Conservation (phyloP, 1,140 invertebrate genomes). For the Steinernema feltiae region DNA sequence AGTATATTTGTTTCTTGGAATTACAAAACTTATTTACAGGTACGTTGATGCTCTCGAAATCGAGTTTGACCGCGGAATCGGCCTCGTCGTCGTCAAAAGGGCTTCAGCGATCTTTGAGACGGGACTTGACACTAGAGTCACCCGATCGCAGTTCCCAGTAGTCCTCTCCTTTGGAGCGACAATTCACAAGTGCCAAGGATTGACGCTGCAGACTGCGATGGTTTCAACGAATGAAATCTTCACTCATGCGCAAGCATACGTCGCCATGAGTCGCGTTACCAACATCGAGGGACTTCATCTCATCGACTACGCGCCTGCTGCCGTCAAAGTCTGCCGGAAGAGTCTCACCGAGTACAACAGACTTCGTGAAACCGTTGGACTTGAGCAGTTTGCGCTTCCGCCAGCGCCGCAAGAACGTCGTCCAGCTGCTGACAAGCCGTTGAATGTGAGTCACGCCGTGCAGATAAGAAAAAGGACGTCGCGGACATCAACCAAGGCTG, state of each 20-base stretch:
- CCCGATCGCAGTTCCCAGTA: conserved; percentile 58
- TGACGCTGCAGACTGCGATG: conserved; percentile 54
- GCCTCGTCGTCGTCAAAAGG: not conserved
- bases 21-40: not conserved
- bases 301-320: conserved; percentile 50
- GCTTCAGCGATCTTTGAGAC: not conserved
- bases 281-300: conserved; percentile 51
- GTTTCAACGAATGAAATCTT: conserved; percentile 53
- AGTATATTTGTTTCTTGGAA: too few species aligned
- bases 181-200: conserved; percentile 59
- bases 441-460: not conserved
- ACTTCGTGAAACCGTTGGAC: too few species aligned
- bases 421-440: not conserved
- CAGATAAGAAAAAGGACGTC: not conserved
- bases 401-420: not conserved
- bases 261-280: conserved; percentile 57
- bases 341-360: not conserved
- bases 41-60: not conserved
- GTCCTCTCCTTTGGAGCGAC: conserved; percentile 57
- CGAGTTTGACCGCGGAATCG: not conserved
- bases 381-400: not conserved
- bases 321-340: not conserved
- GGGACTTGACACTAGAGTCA: not conserved
- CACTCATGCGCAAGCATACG: conserved; percentile 56
- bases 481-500: not conserved